Evolutionary conservation across 2,888 invertebrate genomes (phyloP), one percentile per base, ranked within the genome.

Genomic region (Acronicta alni): DNA sequence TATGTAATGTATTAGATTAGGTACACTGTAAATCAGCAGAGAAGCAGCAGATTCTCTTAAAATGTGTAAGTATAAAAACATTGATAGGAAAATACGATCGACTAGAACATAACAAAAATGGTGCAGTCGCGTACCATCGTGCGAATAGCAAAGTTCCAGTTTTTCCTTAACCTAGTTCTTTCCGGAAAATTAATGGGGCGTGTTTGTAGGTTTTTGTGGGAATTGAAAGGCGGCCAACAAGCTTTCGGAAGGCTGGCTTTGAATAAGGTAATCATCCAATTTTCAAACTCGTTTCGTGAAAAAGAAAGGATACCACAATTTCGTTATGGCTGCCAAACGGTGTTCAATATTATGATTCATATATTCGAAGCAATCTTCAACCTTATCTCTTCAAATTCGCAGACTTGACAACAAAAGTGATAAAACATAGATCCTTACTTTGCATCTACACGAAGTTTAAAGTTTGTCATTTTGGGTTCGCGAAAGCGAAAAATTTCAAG

Each of bases 391-490:
- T 30, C 35, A 52, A 63, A 52, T 48, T 37, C 47, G 14, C 37
- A n/a, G 16, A 15, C 15, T 23, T 23, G 42, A 23, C 30, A 45
- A 17, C 30, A 17, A 45, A 45, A 30, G 12, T 45, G 37, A 60
- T 67, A 69, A 69, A 75, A 67, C 39, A 73, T 58, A 55, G 69
- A 77, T 70, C 67, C 49, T 67, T 75, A 77, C 76, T 79, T 81
- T 68, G 57, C 67, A 76, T 80, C 78, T 65, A 54, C 55, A 63
- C 70, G 52, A 49, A 62, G 75, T 71, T 59, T 59, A 72, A 79
- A 81, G 69, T 80, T 80, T 67, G 62, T 71, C 70, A 58, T 64
- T 59, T 63, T 37, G 57, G 41, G 61, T 55, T 41, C 7, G 26
- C 56, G 38, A 59, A 52, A 64, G 68, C 65, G 70, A 49, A 48